A percentile compares a stretch with the other conserved stretches of the same genome.
phyloP scores from a whole-genome alignment of 2,888 invertebrate genomes.

The Galerucella calmariensis region DNA sequence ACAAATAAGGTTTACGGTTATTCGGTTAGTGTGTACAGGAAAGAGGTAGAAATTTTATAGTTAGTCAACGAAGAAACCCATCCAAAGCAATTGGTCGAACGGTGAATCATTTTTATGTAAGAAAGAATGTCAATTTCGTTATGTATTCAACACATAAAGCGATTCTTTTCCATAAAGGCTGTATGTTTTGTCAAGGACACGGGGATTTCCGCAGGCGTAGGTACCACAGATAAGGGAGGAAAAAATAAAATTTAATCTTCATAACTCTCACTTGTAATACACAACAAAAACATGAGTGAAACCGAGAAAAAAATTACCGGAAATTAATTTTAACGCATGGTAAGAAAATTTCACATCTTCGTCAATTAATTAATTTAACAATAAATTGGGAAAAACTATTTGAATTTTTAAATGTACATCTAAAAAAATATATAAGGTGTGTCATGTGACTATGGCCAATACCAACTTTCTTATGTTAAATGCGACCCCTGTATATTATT shows the following conservation, averaged over 20 bases:
- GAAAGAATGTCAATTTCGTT: background rate
- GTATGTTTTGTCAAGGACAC: background rate
- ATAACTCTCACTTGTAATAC: too few species aligned
- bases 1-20: background rate
- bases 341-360: too few species aligned
- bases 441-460: too few species aligned
- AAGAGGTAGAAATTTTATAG: background rate
- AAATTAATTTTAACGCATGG: too few species aligned
- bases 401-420: too few species aligned
- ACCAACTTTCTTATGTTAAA: too few species aligned
- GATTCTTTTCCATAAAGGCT: background rate
- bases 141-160: background rate
- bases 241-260: background rate
- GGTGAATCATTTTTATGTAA: conserved; percentile 1
- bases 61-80: background rate
- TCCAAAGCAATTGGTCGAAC: background rate
- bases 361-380: too few species aligned
- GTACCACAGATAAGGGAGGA: background rate
- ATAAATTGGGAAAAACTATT: too few species aligned
- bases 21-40: conserved; percentile 3
- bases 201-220: background rate
- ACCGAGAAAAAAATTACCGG: too few species aligned
- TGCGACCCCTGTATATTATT: too few species aligned
- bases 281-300: too few species aligned
- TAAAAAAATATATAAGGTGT: too few species aligned